A percentile compares a stretch with the other conserved stretches of the same genome.
Evolutionary conservation across 2,797 vertebrate species (phyloP).

Genomic region (Sebastes dallii): DNA sequence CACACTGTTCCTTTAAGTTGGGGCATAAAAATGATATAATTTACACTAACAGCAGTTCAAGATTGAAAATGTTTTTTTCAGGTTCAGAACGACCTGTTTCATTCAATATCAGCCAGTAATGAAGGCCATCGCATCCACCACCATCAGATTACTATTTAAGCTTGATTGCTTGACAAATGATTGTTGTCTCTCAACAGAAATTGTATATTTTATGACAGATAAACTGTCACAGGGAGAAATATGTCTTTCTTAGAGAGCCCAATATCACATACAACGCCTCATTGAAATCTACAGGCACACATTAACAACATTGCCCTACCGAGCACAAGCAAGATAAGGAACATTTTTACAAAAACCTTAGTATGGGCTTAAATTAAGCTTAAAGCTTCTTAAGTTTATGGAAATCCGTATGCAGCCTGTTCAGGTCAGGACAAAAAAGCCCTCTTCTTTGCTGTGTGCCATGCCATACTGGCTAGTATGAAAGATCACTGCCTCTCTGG

Average conservation of each 20-base stretch:
- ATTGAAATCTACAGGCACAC: neutral
- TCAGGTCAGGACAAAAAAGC: neutral
- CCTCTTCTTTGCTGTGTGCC: neutral
- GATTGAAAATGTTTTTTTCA: conserved; percentile 9
- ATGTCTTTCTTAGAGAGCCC: neutral
- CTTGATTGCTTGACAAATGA: conserved; percentile 19
- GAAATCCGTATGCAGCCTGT: neutral
- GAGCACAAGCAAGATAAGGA: neutral
- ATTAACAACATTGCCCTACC: neutral
- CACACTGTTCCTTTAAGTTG: too few species aligned
- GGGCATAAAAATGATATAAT: neutral
- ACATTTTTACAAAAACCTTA: neutral
- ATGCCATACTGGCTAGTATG: neutral
- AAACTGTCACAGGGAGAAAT: conserved; percentile 11
- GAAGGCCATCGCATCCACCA: neutral
- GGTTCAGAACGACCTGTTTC: neutral
- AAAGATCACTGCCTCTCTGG: neutral
- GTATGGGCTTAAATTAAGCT: neutral
- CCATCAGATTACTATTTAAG: neutral
- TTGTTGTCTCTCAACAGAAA: conserved; percentile 15
- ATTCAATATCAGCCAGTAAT: conserved; percentile 7
- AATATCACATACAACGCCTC: neutral
- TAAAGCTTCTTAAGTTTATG: conserved; percentile 2
- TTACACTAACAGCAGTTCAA: neutral
- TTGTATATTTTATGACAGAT: neutral